These are phyloP conservation scores for Drosophila oshimai DNA, from an alignment of 1,140 invertebrate genomes.

Conservation along the genomic window DNA sequence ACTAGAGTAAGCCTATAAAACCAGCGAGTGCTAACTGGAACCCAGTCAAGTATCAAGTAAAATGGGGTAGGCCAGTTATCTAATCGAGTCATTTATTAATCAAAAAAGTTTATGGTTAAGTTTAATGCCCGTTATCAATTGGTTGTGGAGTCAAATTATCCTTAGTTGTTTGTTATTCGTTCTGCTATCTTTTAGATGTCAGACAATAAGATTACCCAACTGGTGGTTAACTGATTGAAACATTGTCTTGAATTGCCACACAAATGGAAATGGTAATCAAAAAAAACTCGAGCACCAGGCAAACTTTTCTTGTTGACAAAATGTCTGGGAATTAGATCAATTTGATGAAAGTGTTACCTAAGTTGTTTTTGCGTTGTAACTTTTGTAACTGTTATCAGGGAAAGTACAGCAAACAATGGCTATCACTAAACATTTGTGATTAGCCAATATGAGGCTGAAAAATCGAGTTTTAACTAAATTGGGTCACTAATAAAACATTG, in stretches of 20 bases:
- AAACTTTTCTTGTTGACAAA: neutral
- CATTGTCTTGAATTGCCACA: neutral
- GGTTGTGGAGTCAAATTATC: neutral
- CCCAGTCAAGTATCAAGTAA: neutral
- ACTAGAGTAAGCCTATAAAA: neutral
- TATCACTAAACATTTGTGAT: neutral
- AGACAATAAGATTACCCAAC: neutral
- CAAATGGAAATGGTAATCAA: neutral
- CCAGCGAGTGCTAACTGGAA: neutral
- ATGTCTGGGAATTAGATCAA: neutral
- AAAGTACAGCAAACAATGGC: neutral
- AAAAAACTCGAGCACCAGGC: neutral
- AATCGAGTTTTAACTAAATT: neutral
- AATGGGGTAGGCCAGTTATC: neutral
- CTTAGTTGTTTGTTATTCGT: neutral
- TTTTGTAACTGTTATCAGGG: neutral
- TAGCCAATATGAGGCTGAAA: neutral
- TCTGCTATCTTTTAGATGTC: neutral
- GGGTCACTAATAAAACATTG: neutral
- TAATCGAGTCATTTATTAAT: slow-evolving; percentile 1
- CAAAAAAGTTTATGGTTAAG: neutral
- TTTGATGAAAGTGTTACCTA: neutral
- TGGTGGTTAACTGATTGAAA: neutral
- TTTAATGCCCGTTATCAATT: neutral
- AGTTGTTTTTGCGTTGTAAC: neutral